A percentile compares a stretch with the other conserved stretches of the same genome.
phyloP scores from a whole-genome alignment of 1,140 invertebrate species.

The Drosophila saltans region DNA sequence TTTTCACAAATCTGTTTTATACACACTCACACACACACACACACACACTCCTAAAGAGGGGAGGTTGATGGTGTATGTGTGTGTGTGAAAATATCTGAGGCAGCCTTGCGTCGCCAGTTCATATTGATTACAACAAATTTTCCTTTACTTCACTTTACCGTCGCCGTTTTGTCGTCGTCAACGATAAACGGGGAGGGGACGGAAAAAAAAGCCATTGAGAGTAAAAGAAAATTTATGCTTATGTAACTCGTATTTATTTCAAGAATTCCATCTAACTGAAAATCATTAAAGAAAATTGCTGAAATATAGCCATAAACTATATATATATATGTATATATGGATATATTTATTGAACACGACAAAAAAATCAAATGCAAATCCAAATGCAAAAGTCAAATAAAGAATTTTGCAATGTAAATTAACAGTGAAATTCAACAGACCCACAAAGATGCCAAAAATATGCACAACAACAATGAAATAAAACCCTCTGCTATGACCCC shows the following conservation, averaged over 20 bases:
- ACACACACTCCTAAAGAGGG: slow-evolving; percentile 20
- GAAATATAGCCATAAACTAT: neutral
- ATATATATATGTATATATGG: neutral
- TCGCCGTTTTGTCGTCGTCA: slow-evolving; percentile 66
- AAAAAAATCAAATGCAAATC: slow-evolving; percentile 60
- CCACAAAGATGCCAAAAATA: slow-evolving; percentile 37
- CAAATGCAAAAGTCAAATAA: slow-evolving; percentile 31
- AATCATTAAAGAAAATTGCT: slow-evolving; percentile 10
- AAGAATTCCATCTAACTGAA: neutral
- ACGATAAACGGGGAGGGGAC: neutral
- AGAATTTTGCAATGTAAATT: slow-evolving; percentile 51
- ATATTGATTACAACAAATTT: slow-evolving; percentile 82
- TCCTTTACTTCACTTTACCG: slow-evolving; percentile 30
- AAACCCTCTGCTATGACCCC: neutral
- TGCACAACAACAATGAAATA: slow-evolving; percentile 36
- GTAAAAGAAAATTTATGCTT: slow-evolving; percentile 9
- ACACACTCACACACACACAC: slow-evolving; percentile 36
- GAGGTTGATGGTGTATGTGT: neutral
- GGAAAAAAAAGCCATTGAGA: neutral
- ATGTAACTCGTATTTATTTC: slow-evolving; percentile 15
- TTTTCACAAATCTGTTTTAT: slow-evolving; percentile 79
- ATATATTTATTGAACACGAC: neutral
- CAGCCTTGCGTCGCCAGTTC: slow-evolving; percentile 75
- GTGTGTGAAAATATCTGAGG: slow-evolving; percentile 69
- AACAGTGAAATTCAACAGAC: slow-evolving; percentile 29